Percentiles rank a stretch among this genome's conserved stretches.
phyloP scores from a whole-genome alignment of 2,113 vertebrate species.

The Rhinichthys klamathensis region DNA sequence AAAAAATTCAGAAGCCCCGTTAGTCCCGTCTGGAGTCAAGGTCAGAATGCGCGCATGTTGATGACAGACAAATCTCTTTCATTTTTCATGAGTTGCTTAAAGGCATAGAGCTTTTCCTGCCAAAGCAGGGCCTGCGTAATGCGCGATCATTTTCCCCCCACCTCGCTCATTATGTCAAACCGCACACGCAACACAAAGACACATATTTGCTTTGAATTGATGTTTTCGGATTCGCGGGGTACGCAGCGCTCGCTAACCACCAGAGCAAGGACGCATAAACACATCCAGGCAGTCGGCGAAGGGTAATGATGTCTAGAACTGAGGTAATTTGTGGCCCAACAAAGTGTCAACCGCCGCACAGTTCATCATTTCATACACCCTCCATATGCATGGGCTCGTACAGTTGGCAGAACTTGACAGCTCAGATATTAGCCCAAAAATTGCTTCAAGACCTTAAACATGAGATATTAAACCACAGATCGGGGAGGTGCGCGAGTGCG shows the following conservation, averaged over 20 bases:
- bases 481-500: neutral
- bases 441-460: conserved; percentile 40
- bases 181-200: conserved; percentile 52
- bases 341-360: conserved; percentile 36
- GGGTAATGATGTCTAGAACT: conserved; percentile 42
- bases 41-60: conserved; percentile 63
- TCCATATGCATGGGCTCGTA: conserved; percentile 4
- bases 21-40: conserved; percentile 68
- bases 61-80: conserved; percentile 70
- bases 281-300: conserved; percentile 32
- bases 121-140: conserved; percentile 61
- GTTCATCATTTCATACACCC: conserved; percentile 40
- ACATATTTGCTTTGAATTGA: conserved; percentile 61
- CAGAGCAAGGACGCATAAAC: conserved; percentile 54
- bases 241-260: conserved; percentile 37
- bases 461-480: conserved; percentile 30
- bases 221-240: conserved; percentile 54
- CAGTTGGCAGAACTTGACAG: conserved; percentile 27
- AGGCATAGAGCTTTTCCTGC: conserved; percentile 63
- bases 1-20: conserved; percentile 67
- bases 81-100: conserved; percentile 74
- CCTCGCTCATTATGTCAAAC: conserved; percentile 65
- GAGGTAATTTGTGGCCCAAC: conserved; percentile 46
- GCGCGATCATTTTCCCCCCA: conserved; percentile 57
- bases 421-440: conserved; percentile 43